Evolutionary conservation across 2,797 vertebrate genomes (phyloP), one percentile per base, ranked within the genome.

Genomic region (Pangasius krempfi): DNA sequence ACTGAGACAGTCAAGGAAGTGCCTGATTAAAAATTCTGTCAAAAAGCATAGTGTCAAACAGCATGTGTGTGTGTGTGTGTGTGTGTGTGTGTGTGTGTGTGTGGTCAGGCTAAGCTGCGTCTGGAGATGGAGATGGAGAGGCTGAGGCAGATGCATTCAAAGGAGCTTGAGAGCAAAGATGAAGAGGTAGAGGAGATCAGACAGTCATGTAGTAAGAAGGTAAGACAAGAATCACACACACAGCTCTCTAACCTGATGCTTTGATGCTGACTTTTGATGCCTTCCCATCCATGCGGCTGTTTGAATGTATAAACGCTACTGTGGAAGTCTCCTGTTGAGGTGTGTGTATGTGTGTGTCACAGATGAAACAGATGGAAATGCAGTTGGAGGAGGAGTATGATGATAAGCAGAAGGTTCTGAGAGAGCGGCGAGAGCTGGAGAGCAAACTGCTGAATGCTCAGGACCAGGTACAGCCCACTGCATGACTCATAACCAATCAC

Each of bases 101-200:
- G 80, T 4, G n/a, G 82, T 80, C 89, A 96, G 98, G 96, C 98
- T 68, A 99, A 99, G 93, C 95, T 99, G 85, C 97, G 98, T 37
- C 96, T 99, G 37, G 98, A 99, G 95, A 99, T 99, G 99, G 99
- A 99, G 95, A 99, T 98, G 97, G 98, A 99, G 93, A 94, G 97
- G 84, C 95, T 97, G 92, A 95, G 97, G 78, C 98, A 99, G 95
- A 98, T 94, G n/a, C 98, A 99, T 75, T 96, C 97, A 84, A 99
- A 99, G 93, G 99, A 99, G 88, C 96, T 98, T 79, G 98, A 99
- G 91, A 97, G 95, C 93, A 98, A 98, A 7, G 98, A 99, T 5
- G 98, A 99, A 91, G 98, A 99, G 88, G 97, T 99, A 85, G 98
- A 99, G 83, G 98, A 99, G 94, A 97, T 98, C 92, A 94, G 98